These are phyloP conservation scores for Nerophis ophidion DNA, from an alignment of 2,113 vertebrate species.

Conservation along the genomic window DNA sequence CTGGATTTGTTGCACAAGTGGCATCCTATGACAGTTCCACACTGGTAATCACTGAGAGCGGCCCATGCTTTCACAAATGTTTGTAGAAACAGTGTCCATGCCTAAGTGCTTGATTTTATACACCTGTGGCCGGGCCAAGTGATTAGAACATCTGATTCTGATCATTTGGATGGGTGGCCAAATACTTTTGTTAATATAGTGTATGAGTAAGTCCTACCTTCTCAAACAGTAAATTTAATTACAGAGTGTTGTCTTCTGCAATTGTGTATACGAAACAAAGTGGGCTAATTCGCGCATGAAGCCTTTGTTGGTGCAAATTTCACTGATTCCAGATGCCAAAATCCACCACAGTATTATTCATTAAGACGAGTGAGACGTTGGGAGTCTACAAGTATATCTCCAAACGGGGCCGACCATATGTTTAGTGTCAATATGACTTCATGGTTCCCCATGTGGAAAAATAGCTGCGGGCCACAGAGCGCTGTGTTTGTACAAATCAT, in stretches of 20 bases:
- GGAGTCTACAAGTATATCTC: constrained; percentile 70
- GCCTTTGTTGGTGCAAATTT: constrained; percentile 59
- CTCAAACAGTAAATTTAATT: constrained; percentile 61
- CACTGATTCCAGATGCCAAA: constrained; percentile 63
- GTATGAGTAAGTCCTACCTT: constrained; percentile 24
- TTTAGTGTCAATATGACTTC: constrained; percentile 79
- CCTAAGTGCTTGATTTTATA: too few species aligned
- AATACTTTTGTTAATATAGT: too few species aligned
- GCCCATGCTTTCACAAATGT: too few species aligned
- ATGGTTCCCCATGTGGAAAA: constrained; percentile 77
- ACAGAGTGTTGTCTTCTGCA: constrained; percentile 54
- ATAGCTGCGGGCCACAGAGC: constrained; percentile 69
- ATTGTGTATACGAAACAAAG: constrained; percentile 47
- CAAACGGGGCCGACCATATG: constrained; percentile 75
- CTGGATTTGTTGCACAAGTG: too few species aligned
- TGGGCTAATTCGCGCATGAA: constrained; percentile 68
- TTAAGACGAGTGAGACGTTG: constrained; percentile 74
- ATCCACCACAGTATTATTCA: constrained; percentile 75
- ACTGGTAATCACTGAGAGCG: too few species aligned
- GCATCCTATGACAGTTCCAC: too few species aligned
- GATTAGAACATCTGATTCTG: too few species aligned
- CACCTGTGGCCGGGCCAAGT: too few species aligned
- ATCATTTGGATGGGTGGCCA: too few species aligned
- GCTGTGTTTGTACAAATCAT: constrained; percentile 72
- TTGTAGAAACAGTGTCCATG: too few species aligned